Evolutionary conservation across 2,888 invertebrate species (phyloP), one percentile per base, ranked within the genome.

Genomic region (Drosophila quinaria): DNA sequence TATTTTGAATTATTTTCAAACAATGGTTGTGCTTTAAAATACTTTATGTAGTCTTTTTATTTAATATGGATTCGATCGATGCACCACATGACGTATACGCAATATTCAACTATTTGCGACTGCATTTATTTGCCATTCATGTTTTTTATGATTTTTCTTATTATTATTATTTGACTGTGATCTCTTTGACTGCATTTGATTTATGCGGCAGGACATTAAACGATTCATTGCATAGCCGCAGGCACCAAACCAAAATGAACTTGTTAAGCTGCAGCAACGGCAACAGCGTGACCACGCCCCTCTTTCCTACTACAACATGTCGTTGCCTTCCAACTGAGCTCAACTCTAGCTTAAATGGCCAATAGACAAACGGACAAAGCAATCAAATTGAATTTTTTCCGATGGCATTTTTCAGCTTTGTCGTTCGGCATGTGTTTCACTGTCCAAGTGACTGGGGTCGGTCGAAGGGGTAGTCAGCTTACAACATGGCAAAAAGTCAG

Each of bases 401-500:
- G 37, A 13, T 44, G 46, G 41, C 3, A 64, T 64, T 79, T 66
- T 70, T 49, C 22, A 33, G 35, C 42, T 29, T 63, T 71, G 66
- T 66, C 69, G 59, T 56, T 81, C 49, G 79, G 41, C 71, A 65
- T 85, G 77, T 81, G 72, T 82, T 70, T 62, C 69, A 73, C 69
- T 80, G 80, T 75, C 78, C 74, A 50, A 22, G 25, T 15, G n/a
- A 10, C 2, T 3, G 11, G 17, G 13, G 31, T 3, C n/a, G 44
- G 44, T 49, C 29, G 17, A 39, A 10, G 68, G 46, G 31, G 13
- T 47, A 50, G 64, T 60, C 68, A 62, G 81, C 70, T 81, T 75
- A 78, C 81, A 84, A 78, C 81, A 84, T 73, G 85, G 73, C 81
- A 85, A 70, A 83, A 87, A 81, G 85, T 79, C 82, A 78, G 46